Percentiles rank a stretch among this genome's conserved stretches.
These are phyloP conservation scores for Watsonalla binaria DNA, from an alignment of 2,888 invertebrate species.

Conservation along the genomic window DNA sequence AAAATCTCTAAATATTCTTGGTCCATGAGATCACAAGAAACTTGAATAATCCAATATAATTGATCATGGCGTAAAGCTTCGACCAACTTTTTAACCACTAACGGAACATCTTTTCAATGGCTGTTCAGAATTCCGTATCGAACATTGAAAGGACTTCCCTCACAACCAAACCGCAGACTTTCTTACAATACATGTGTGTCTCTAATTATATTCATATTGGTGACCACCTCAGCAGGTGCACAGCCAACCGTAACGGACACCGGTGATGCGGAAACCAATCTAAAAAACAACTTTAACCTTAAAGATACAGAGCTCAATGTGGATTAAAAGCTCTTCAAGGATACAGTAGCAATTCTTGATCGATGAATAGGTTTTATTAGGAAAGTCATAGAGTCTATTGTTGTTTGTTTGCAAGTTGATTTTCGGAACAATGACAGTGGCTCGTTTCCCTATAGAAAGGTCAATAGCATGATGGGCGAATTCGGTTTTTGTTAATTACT, in stretches of 20 bases:
- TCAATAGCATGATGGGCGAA: constrained; percentile 65
- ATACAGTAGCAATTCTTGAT: constrained; percentile 36
- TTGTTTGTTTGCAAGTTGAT: constrained; percentile 34
- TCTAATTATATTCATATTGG: constrained; percentile 74
- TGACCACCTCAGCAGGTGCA: constrained; percentile 68
- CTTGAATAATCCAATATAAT: neutral
- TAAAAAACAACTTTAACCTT: constrained; percentile 14
- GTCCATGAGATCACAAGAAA: too few relatives aligned
- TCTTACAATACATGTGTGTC: constrained; percentile 49
- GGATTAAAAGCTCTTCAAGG: constrained; percentile 32
- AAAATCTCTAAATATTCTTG: too few relatives aligned
- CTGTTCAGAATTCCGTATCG: constrained; percentile 17
- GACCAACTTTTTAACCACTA: neutral
- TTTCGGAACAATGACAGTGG: constrained; percentile 48
- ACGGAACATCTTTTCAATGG: constrained; percentile 1
- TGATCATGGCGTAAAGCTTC: neutral
- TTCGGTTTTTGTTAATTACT: constrained; percentile 67
- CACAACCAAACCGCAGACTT: constrained; percentile 56
- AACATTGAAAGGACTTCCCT: constrained; percentile 50
- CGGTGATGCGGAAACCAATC: constrained; percentile 49
- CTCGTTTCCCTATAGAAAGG: constrained; percentile 45
- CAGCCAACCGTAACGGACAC: constrained; percentile 58
- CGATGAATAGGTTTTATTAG: constrained; percentile 51
- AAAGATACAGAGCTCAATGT: constrained; percentile 22
- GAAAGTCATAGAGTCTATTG: constrained; percentile 40